phyloP scores from a whole-genome alignment of 2,888 invertebrate genomes.

The Coremacera marginata region DNA sequence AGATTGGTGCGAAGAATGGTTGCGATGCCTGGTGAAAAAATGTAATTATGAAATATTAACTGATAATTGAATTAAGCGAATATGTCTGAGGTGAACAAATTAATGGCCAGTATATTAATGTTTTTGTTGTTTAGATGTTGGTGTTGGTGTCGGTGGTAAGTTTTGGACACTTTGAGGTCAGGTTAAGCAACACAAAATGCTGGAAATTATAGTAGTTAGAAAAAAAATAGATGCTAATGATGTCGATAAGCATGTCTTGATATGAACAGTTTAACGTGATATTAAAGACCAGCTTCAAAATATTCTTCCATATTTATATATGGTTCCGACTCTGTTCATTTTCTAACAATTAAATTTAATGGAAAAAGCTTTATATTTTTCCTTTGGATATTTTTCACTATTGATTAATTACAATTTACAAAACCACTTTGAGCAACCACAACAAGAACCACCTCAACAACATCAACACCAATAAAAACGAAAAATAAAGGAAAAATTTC shows the following conservation, averaged over 20 bases:
- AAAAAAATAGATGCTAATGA: conserved; percentile 6
- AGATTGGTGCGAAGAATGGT: too few relatives aligned
- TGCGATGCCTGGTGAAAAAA: background rate
- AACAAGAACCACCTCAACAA: background rate
- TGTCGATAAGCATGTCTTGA: background rate
- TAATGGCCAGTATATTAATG: conserved; percentile 18
- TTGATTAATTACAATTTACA: conserved; percentile 21
- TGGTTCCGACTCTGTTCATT: too few relatives aligned
- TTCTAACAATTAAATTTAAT: background rate
- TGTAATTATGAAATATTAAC: conserved; percentile 58
- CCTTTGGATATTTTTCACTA: background rate
- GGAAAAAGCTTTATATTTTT: background rate
- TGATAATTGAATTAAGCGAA: conserved; percentile 59
- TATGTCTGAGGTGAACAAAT: conserved; percentile 23
- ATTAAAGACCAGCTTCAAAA: background rate
- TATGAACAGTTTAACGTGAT: background rate
- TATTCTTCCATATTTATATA: background rate
- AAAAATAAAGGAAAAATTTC: background rate
- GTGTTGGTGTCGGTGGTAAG: background rate
- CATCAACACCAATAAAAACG: background rate
- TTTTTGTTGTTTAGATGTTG: background rate
- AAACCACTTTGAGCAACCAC: background rate
- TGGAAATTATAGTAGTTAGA: background rate
- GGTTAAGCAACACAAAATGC: background rate
- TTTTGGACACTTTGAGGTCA: background rate